These are phyloP conservation scores for Gymnodraco acuticeps DNA, from an alignment of 2,797 vertebrate genomes.

Conservation along the genomic window DNA sequence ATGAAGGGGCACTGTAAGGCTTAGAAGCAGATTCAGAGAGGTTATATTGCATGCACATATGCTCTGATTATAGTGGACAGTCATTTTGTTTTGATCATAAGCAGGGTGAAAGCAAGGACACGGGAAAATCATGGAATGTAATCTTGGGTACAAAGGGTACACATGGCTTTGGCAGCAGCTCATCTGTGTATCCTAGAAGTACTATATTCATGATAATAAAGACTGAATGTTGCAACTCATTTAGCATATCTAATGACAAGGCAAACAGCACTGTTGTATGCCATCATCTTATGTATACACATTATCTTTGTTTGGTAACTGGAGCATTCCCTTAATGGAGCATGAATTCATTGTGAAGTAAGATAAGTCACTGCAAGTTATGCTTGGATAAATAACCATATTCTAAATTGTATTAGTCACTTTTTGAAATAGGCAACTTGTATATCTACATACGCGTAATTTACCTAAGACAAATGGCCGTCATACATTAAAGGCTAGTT, in stretches of 20 bases:
- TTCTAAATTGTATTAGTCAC: background rate
- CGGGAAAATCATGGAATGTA: slow-evolving; percentile 28
- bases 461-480: background rate
- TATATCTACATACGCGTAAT: background rate
- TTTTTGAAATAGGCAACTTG: background rate
- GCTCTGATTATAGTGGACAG: background rate
- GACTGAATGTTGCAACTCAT: slow-evolving; percentile 1
- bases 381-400: background rate
- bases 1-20: no score
- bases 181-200: slow-evolving; percentile 22
- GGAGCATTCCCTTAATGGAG: slow-evolving; percentile 12
- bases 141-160: slow-evolving; percentile 18
- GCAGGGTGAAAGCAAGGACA: slow-evolving; percentile 51
- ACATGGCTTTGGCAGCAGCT: slow-evolving; percentile 7
- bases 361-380: slow-evolving; percentile 6
- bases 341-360: background rate
- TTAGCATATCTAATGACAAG: slow-evolving; percentile 29
- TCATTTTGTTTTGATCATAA: slow-evolving; percentile 11
- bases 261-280: slow-evolving; percentile 13
- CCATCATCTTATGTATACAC: background rate
- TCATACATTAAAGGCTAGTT: background rate
- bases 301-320: slow-evolving; percentile 1
- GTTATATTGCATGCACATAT: background rate
- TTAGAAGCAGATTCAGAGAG: background rate
- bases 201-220: slow-evolving; percentile 30